Conservation (phyloP, 2,888 invertebrate genomes). For the Lycia hirtaria region DNA sequence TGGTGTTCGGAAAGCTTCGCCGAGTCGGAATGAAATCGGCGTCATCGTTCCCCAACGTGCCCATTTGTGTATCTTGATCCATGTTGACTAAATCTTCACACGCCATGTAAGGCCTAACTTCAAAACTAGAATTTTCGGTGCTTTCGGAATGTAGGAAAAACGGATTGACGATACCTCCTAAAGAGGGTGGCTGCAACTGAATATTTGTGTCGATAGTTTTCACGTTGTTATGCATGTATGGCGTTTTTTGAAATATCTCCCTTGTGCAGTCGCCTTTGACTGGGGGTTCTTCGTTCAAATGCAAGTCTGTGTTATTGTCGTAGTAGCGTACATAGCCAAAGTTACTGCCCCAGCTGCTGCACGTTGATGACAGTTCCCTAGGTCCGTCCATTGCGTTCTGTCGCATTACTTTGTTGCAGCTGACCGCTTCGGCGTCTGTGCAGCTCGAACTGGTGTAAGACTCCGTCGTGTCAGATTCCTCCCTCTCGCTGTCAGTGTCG, state of each 20-base stretch:
- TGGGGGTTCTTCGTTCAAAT: constrained; percentile 56
- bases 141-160: constrained; percentile 86
- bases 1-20: constrained; percentile 88
- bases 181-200: constrained; percentile 43
- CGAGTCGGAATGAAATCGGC: constrained; percentile 79
- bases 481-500: constrained; percentile 74
- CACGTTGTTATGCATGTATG: constrained; percentile 44
- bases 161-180: constrained; percentile 31
- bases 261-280: constrained; percentile 73
- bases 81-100: constrained; percentile 89
- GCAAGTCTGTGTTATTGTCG: constrained; percentile 79
- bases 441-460: constrained; percentile 72
- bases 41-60: constrained; percentile 64
- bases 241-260: constrained; percentile 65
- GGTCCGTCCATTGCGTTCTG: constrained; percentile 86
- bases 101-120: constrained; percentile 85
- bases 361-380: constrained; percentile 67
- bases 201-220: constrained; percentile 40
- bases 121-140: constrained; percentile 86
- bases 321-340: constrained; percentile 89
- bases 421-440: constrained; percentile 64
- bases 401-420: constrained; percentile 76
- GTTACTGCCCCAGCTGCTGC: constrained; percentile 85
- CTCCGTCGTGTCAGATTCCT: constrained; percentile 69
- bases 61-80: constrained; percentile 85